A percentile compares a stretch with the other conserved stretches of the same genome.
These are phyloP conservation scores for Ciona savignyi DNA, from an alignment of 23 tunicate species.

Conservation along the genomic window DNA sequence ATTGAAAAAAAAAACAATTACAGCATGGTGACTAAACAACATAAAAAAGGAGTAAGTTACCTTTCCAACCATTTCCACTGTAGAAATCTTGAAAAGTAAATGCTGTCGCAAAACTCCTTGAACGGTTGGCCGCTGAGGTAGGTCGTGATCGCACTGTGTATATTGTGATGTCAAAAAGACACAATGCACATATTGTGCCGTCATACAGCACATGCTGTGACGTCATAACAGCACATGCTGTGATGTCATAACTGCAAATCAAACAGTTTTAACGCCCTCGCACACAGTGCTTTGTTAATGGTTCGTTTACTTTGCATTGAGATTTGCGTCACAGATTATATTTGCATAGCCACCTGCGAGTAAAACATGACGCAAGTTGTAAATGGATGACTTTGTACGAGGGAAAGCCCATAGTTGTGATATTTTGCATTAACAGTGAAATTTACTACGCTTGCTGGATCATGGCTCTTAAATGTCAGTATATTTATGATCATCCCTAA, in stretches of 20 bases:
- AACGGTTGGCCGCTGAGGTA: conserved; percentile 96
- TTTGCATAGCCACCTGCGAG: too few relatives aligned
- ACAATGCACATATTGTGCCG: background rate
- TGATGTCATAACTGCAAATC: background rate
- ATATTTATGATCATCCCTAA: too few relatives aligned
- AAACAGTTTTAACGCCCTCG: background rate
- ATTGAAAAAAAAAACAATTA: conserved; percentile 1
- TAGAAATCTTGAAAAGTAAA: conserved; percentile 86
- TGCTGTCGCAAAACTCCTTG: conserved; percentile 72
- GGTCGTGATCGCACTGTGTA: conserved; percentile 45
- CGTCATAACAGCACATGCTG: background rate
- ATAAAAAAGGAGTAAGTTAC: conserved; percentile 8
- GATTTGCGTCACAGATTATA: background rate
- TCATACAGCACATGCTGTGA: background rate
- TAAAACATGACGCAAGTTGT: too few relatives aligned
- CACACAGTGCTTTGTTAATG: background rate
- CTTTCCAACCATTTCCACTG: conserved; percentile 98
- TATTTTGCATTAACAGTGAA: too few relatives aligned
- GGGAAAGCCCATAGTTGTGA: too few relatives aligned
- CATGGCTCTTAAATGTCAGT: too few relatives aligned
- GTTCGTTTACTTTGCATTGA: background rate
- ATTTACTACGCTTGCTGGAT: too few relatives aligned
- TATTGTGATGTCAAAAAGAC: background rate
- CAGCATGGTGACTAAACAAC: too few relatives aligned
- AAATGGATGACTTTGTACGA: too few relatives aligned